Base-by-base conservation (phyloP, 1,140 invertebrate species). In the Halyomorpha halys region DNA sequence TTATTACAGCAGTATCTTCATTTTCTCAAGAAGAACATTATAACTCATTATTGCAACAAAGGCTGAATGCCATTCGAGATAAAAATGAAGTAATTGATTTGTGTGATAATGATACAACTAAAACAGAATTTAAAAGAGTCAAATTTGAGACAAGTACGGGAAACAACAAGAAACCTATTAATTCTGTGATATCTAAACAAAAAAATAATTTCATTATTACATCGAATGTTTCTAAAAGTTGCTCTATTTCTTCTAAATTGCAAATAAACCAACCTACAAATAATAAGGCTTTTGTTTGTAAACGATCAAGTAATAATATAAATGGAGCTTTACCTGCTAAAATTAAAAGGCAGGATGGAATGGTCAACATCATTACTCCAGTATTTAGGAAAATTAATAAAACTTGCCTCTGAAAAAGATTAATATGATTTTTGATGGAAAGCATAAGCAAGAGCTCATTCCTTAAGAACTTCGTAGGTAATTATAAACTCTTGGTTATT, bases 281-380 rank as follows among this genome's bases (percentile, higher is more conserved):
- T 49, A 49, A 18, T n/a, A 49, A 49, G 21, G 21, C 47, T 4
- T 18, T 49, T 19, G 21, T 49, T 49, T 49, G 47, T n/a, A 49
- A 49, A 49, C n/a, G 47, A 49, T 49, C 47, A 49, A 49, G 21
- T 21, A 49, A 49, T 49, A 49, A 49, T 21, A 21, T 49, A 11
- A 49, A 49, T 49, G 47, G 47, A 19, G 47, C 47, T 19, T 18
- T 49, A 13, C 47, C 47, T n/a, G 47, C 47, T 19, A 49, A 49
- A 49, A 49, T 49, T 49, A 49, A 49, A 21, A 49, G 21, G 14
- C 47, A 49, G 5, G 47, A 49, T 19, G 47, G 47, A 49, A 18
- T 49, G 47, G 47, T 49, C 6, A 49, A 49, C 14, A 49, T 49
- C 5, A 21, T 49, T 49, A 21, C 6, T n/a, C 47, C 47, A 11